These are phyloP conservation scores for Alethe castanea DNA, from an alignment of 2,113 vertebrate species.

Conservation along the genomic window DNA sequence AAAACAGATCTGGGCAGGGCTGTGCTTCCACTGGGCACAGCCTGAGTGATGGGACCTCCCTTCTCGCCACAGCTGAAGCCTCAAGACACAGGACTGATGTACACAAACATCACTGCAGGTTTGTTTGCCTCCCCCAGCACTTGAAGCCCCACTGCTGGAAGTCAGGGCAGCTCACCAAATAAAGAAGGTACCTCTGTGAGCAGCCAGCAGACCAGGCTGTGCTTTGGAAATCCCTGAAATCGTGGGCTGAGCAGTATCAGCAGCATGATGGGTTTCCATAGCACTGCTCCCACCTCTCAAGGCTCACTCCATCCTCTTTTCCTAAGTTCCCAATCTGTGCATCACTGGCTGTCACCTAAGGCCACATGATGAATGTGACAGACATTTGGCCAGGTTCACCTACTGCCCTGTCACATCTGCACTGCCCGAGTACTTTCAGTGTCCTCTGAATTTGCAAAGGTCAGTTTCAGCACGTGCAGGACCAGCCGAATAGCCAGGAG, in stretches of 20 bases:
- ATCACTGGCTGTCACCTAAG: not conserved
- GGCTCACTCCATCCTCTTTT: not conserved
- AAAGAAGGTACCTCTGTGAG: not conserved
- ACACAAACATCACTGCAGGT: not conserved
- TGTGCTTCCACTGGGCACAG: not conserved
- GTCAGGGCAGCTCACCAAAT: not conserved
- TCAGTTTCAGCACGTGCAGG: not conserved
- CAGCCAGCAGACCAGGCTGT: not conserved
- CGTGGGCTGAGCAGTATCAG: accelerated
- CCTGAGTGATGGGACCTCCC: not conserved
- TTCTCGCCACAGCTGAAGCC: not conserved
- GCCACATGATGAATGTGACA: not conserved
- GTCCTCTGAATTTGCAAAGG: not conserved
- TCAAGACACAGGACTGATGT: not conserved
- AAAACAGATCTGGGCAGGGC: not conserved
- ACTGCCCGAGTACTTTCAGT: not conserved
- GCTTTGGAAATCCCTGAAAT: not conserved
- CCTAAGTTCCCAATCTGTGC: not conserved
- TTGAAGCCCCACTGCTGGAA: not conserved
- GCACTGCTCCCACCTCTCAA: not conserved
- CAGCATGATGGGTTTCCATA: not conserved
- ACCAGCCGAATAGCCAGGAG: not conserved
- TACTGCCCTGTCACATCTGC: not conserved
- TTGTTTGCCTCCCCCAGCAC: not conserved
- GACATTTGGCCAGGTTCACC: not conserved